Percentiles rank a stretch among this genome's conserved stretches.
Evolutionary conservation across 2,797 vertebrate genomes (phyloP).

Genomic region (Neosilurus mollespiculum): DNA sequence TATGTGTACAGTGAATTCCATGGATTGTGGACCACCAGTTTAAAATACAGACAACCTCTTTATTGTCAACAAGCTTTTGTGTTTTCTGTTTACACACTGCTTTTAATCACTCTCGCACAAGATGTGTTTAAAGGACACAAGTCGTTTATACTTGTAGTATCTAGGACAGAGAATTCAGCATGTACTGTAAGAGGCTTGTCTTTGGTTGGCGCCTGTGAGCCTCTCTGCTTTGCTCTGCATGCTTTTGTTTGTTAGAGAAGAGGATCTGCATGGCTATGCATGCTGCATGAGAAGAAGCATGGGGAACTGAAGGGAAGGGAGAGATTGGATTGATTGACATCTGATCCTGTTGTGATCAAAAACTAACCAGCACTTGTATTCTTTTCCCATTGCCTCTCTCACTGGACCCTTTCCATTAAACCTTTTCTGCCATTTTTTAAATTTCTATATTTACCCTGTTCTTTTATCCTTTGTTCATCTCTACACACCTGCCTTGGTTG

Average conservation of each 20-base stretch:
- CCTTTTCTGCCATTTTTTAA: not conserved
- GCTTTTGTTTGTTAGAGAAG: slow-evolving; percentile 1
- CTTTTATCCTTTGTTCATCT: not conserved
- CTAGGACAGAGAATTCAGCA: slow-evolving; percentile 59
- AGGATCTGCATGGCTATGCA: slow-evolving; percentile 40
- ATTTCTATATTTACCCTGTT: not conserved
- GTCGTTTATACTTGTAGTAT: slow-evolving; percentile 55
- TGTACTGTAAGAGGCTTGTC: slow-evolving; percentile 31
- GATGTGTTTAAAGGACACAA: not conserved
- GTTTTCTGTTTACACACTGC: not conserved
- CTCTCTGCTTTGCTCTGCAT: slow-evolving; percentile 17
- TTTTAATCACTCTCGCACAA: not conserved
- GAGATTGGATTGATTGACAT: slow-evolving; percentile 40
- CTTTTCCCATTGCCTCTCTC: slow-evolving; percentile 46
- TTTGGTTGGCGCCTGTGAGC: not conserved
- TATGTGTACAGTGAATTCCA: no score
- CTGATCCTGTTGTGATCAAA: slow-evolving; percentile 44
- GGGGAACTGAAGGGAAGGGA: slow-evolving; percentile 15
- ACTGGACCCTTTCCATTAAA: slow-evolving; percentile 16
- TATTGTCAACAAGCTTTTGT: no score
- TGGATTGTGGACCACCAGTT: no score
- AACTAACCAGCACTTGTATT: slow-evolving; percentile 74
- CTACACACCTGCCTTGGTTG: not conserved
- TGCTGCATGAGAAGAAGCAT: slow-evolving; percentile 60
- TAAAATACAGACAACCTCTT: no score